Evolutionary conservation across 1,140 invertebrate genomes (phyloP).

Genomic region (Tetragnatha versicolor): DNA sequence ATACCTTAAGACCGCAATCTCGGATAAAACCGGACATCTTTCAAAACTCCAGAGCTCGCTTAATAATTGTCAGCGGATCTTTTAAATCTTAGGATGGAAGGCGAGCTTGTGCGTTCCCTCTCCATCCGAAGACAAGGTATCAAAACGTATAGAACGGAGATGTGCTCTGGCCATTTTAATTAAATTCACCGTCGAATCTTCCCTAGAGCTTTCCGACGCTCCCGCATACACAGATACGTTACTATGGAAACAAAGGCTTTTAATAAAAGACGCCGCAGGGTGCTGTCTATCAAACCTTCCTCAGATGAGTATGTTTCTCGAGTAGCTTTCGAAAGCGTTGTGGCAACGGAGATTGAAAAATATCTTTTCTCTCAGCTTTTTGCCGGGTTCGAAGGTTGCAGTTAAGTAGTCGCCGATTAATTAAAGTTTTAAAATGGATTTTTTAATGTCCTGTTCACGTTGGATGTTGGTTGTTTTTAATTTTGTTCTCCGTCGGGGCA

Average conservation of each 20-base stretch:
- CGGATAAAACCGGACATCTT: too few species aligned
- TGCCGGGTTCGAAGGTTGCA: not conserved
- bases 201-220: conserved; percentile 25
- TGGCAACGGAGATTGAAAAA: conserved; percentile 13
- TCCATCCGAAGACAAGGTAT: conserved; percentile 10
- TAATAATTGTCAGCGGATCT: too few species aligned
- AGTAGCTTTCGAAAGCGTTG: not conserved
- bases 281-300: conserved; percentile 37
- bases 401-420: too few species aligned
- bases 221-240: conserved; percentile 18
- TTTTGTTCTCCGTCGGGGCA: too few species aligned
- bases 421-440: too few species aligned
- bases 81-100: too few species aligned
- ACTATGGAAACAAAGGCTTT: conserved; percentile 52
- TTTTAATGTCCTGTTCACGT: too few species aligned
- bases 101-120: not conserved
- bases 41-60: too few species aligned
- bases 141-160: not conserved
- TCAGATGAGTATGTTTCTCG: not conserved
- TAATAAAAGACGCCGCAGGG: conserved; percentile 51
- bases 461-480: too few species aligned
- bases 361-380: not conserved
- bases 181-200: conserved; percentile 32
- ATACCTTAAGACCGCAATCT: too few species aligned
- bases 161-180: conserved; percentile 36